A percentile compares a stretch with the other conserved stretches of the same genome.
Conservation (phyloP, 1,140 invertebrate genomes). For the Anoplophora glabripennis region DNA sequence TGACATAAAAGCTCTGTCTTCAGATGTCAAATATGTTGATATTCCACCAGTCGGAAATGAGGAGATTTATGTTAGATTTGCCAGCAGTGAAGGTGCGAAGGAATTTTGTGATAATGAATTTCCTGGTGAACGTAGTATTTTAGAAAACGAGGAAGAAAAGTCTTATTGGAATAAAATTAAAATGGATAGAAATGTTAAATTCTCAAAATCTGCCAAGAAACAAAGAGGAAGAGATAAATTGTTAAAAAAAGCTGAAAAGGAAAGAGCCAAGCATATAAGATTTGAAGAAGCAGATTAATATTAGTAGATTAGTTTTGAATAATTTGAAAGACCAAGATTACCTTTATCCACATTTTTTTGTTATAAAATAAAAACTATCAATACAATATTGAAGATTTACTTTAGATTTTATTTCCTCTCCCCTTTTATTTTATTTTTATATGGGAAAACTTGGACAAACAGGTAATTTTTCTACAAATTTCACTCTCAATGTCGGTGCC, state of each 20-base stretch:
- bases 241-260: slow-evolving; percentile 60
- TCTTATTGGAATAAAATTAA: slow-evolving; percentile 65
- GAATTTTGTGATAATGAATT: slow-evolving; percentile 38
- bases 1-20: slow-evolving; percentile 41
- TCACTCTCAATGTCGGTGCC: too few relatives aligned
- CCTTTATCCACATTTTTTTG: not conserved
- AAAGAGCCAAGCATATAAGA: slow-evolving; percentile 61
- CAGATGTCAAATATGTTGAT: slow-evolving; percentile 50
- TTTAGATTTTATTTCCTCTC: too few relatives aligned
- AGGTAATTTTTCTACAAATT: too few relatives aligned
- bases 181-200: slow-evolving; percentile 57
- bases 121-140: slow-evolving; percentile 34
- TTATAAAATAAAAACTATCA: not conserved
- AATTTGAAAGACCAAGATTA: too few relatives aligned
- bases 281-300: slow-evolving; percentile 53
- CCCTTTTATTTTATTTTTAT: too few relatives aligned
- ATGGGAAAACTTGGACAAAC: too few relatives aligned
- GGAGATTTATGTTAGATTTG: slow-evolving; percentile 46
- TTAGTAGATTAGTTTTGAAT: too few relatives aligned
- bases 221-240: slow-evolving; percentile 63
- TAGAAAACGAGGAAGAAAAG: slow-evolving; percentile 58
- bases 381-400: too few relatives aligned
- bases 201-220: slow-evolving; percentile 51
- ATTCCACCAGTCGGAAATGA: slow-evolving; percentile 39
- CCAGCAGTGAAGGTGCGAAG: slow-evolving; percentile 37